A percentile compares a stretch with the other conserved stretches of the same genome.
phyloP scores from a whole-genome alignment of 2,888 invertebrate genomes.

The Eupithecia abbreviata region DNA sequence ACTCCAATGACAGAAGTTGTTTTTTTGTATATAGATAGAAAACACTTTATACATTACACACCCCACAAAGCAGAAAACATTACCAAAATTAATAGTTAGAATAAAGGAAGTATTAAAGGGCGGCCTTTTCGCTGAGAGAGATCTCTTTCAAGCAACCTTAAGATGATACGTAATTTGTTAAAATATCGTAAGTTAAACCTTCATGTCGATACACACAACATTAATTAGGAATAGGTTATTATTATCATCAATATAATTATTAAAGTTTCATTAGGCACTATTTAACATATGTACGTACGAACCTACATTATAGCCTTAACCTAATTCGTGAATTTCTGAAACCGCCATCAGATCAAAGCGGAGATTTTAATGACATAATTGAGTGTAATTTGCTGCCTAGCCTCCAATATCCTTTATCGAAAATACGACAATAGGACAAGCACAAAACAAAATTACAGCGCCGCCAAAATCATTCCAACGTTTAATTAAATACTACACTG shows the following conservation, averaged over 20 bases:
- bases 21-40: too few species aligned
- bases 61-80: too few species aligned
- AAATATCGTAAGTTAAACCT: background rate
- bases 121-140: too few species aligned
- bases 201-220: background rate
- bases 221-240: background rate
- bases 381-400: conserved; percentile 55
- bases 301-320: background rate
- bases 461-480: conserved; percentile 60
- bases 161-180: background rate
- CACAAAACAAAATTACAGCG: conserved; percentile 66
- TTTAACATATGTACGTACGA: background rate
- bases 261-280: background rate
- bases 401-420: conserved; percentile 58
- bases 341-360: conserved; percentile 45
- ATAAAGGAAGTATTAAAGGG: too few species aligned
- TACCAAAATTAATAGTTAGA: too few species aligned
- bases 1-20: too few species aligned
- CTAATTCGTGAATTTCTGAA: conserved; percentile 30
- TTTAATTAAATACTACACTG: conserved; percentile 65
- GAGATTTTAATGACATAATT: conserved; percentile 53
- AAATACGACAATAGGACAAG: conserved; percentile 61
- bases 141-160: too few species aligned
- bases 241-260: background rate
- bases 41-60: too few species aligned